A percentile compares a stretch with the other conserved stretches of the same genome.
Conservation (phyloP, 1,140 invertebrate species). For the Liolophura sinensis region DNA sequence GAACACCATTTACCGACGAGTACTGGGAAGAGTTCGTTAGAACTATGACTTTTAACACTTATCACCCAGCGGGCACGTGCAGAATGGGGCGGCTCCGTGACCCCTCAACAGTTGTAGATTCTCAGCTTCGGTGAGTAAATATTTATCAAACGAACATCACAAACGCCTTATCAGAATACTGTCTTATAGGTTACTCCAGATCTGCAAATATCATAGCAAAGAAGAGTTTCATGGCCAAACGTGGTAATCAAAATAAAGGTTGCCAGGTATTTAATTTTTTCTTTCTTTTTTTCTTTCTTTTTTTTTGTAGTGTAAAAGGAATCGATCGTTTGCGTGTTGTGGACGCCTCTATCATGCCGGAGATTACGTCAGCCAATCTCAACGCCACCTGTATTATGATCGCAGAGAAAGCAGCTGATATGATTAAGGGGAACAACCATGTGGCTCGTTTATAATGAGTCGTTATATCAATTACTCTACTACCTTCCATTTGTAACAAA, state of each 20-base stretch:
- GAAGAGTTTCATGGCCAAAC: no score
- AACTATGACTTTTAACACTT: conserved; percentile 67
- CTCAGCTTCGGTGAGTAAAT: conserved; percentile 62
- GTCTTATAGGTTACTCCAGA: no score
- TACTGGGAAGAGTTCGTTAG: conserved; percentile 54
- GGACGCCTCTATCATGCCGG: conserved; percentile 87
- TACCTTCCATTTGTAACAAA: no score
- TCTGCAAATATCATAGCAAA: no score
- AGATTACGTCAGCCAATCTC: conserved; percentile 79
- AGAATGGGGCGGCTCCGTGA: conserved; percentile 92
- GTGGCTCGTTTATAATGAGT: no score
- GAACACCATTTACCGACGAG: conserved; percentile 32
- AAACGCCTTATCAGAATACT: no score
- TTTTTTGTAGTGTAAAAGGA: conserved; percentile 72
- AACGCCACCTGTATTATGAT: conserved; percentile 58
- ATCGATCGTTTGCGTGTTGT: conserved; percentile 77
- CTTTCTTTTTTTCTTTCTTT: background rate
- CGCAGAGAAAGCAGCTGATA: conserved; percentile 6
- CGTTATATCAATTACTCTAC: no score
- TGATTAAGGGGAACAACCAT: background rate
- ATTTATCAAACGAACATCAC: no score
- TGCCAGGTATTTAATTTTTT: no score
- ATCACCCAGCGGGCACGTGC: conserved; percentile 87
- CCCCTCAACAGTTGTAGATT: conserved; percentile 83
- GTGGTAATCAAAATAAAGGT: no score